Conservation (phyloP, 2,888 invertebrate species). For the Papilio protenor region DNA sequence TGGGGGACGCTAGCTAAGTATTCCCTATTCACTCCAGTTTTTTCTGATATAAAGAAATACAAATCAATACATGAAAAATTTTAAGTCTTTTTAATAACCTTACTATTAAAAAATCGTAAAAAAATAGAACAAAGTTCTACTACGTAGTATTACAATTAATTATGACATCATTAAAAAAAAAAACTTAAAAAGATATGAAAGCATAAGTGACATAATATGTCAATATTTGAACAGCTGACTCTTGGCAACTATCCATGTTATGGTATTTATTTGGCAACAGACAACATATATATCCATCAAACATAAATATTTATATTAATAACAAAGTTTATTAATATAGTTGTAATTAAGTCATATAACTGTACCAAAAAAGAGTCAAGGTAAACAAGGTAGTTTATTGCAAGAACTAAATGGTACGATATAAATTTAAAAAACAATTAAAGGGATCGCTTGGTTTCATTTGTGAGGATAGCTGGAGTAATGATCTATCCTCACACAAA, state of each 20-base stretch:
- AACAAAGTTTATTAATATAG: background rate
- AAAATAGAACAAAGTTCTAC: background rate
- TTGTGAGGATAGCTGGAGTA: too few relatives aligned
- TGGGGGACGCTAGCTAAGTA: too few relatives aligned
- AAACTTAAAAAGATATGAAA: background rate
- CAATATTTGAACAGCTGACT: slow-evolving; percentile 45
- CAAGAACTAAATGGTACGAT: too few relatives aligned
- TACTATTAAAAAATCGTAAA: too few relatives aligned
- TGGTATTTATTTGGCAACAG: slow-evolving; percentile 30
- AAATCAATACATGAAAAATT: too few relatives aligned
- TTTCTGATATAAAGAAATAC: too few relatives aligned
- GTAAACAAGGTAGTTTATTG: background rate
- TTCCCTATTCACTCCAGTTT: too few relatives aligned
- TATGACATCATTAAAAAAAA: background rate
- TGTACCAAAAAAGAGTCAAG: background rate
- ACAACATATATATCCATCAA: background rate
- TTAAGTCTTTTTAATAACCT: too few relatives aligned
- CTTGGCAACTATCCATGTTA: slow-evolving; percentile 25
- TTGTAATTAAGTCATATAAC: background rate
- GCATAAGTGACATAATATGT: background rate
- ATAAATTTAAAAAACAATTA: background rate
- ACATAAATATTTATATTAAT: background rate
- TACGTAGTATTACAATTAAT: background rate
- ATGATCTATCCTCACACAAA: too few relatives aligned
- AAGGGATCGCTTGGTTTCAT: too few relatives aligned